Evolutionary conservation across 2,113 vertebrate species (phyloP).

Genomic region (Ailuropoda melanoleuca): DNA sequence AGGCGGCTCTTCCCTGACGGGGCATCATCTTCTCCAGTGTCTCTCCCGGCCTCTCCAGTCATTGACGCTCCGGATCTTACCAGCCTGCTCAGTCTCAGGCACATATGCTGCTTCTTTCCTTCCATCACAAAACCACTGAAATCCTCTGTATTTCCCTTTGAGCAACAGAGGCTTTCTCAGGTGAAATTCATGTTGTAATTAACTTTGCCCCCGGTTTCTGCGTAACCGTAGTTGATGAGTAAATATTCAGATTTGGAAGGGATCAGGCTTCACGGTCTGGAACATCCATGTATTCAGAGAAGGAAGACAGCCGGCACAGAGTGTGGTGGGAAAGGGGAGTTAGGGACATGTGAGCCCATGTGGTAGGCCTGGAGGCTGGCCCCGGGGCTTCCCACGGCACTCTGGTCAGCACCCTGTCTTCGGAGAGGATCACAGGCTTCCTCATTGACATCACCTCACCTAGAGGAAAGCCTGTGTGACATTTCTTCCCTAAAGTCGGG

Average conservation of each 20-base stretch:
- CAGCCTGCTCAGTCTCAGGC: accelerated
- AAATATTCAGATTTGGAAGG: background rate
- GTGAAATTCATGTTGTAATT: background rate
- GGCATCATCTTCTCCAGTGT: accelerated
- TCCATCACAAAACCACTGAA: background rate
- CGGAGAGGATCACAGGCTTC: no score
- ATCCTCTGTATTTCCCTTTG: background rate
- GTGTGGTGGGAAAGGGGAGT: accelerated
- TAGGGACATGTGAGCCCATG: accelerated
- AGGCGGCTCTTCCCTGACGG: accelerated
- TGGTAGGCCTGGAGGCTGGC: accelerated
- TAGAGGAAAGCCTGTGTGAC: background rate
- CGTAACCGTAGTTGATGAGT: background rate
- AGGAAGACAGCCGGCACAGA: background rate
- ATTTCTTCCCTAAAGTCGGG: background rate
- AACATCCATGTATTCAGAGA: accelerated
- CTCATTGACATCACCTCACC: accelerated
- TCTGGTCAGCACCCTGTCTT: accelerated
- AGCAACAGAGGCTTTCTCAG: background rate
- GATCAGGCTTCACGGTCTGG: background rate
- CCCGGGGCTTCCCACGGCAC: accelerated
- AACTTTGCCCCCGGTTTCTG: background rate
- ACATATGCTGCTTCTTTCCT: background rate
- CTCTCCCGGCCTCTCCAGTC: background rate
- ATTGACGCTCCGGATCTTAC: accelerated